phyloP scores from a whole-genome alignment of 2,888 invertebrate species.

The Cerastoderma edule region DNA sequence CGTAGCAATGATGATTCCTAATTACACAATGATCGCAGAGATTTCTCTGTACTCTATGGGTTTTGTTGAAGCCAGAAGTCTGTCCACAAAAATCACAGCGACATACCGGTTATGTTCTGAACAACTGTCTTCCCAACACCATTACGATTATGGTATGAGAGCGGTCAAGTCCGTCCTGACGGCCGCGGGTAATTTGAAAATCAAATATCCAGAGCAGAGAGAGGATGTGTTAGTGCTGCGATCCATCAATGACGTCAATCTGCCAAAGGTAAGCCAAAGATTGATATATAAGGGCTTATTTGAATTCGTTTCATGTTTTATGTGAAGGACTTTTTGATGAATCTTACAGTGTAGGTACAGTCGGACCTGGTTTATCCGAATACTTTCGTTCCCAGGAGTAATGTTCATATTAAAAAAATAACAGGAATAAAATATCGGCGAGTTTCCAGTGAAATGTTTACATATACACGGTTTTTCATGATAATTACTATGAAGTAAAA shows the following conservation, averaged over 20 bases:
- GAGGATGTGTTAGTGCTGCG: slow-evolving; percentile 82
- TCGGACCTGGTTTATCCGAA: no score
- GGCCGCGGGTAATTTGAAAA: slow-evolving; percentile 83
- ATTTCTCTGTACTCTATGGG: slow-evolving; percentile 84
- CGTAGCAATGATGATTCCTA: slow-evolving; percentile 84
- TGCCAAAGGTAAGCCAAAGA: slow-evolving; percentile 83
- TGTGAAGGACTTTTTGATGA: no score
- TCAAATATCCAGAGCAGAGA: slow-evolving; percentile 81
- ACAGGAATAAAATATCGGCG: no score
- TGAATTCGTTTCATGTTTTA: no score
- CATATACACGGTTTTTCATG: no score
- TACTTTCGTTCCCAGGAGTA: no score
- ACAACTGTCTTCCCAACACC: slow-evolving; percentile 84
- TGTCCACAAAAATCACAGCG: slow-evolving; percentile 83
- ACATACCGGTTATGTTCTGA: slow-evolving; percentile 83
- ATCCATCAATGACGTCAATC: slow-evolving; percentile 83
- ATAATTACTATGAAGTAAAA: no score
- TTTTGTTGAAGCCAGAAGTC: slow-evolving; percentile 82
- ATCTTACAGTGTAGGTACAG: no score
- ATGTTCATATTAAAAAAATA: no score
- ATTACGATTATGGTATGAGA: slow-evolving; percentile 84
- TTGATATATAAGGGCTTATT: no score
- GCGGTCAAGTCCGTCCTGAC: slow-evolving; percentile 84
- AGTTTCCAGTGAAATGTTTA: no score
- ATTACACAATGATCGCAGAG: slow-evolving; percentile 83